A percentile compares a stretch with the other conserved stretches of the same genome.
These are phyloP conservation scores for Drosophila pullipes DNA, from an alignment of 2,888 invertebrate species.

Conservation along the genomic window DNA sequence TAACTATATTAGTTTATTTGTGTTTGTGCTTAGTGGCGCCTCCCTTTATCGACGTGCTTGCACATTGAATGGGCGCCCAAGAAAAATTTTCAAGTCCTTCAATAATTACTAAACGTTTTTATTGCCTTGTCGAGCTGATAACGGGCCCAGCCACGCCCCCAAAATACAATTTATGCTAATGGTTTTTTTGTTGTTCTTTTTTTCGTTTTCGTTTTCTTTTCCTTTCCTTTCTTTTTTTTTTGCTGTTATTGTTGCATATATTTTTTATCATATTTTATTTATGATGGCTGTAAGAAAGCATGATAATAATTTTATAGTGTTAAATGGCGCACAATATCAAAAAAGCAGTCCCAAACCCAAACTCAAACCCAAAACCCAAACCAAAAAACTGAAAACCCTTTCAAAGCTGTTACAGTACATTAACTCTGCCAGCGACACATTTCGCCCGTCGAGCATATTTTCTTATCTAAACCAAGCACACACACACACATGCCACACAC, in stretches of 20 bases:
- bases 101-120: constrained; percentile 78
- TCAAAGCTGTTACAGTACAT: constrained; percentile 71
- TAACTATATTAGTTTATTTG: constrained; percentile 66
- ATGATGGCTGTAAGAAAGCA: constrained; percentile 57
- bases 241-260: constrained; percentile 1
- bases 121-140: constrained; percentile 70
- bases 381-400: constrained; percentile 57
- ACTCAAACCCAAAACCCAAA: constrained; percentile 19
- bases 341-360: constrained; percentile 9
- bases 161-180: constrained; percentile 65
- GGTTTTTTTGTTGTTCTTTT: constrained; percentile 25
- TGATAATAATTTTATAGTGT: constrained; percentile 80
- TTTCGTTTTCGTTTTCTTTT: not conserved
- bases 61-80: constrained; percentile 48
- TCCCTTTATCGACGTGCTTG: constrained; percentile 57
- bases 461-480: constrained; percentile 65
- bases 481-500: constrained; percentile 16
- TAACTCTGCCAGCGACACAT: constrained; percentile 69
- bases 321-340: constrained; percentile 68
- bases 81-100: constrained; percentile 28
- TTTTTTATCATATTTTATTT: constrained; percentile 45
- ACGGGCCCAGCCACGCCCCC: constrained; percentile 29
- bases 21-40: constrained; percentile 8
- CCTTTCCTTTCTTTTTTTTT: constrained; percentile 18
- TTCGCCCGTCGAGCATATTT: constrained; percentile 67